phyloP scores from a whole-genome alignment of 2,113 vertebrate species.

The Ellobius talpinus region DNA sequence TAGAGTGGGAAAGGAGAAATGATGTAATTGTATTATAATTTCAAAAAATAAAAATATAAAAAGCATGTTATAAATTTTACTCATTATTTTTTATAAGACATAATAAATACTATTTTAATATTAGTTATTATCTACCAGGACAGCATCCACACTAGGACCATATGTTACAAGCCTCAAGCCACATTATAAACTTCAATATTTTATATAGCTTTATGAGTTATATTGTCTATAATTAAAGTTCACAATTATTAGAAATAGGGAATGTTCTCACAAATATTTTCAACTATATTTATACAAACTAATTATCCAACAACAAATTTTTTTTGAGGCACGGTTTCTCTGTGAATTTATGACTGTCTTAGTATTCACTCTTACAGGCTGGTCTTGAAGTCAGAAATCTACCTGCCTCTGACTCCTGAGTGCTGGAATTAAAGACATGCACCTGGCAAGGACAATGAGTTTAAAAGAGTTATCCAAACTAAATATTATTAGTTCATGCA shows the following conservation, averaged over 20 bases:
- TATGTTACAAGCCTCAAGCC: not conserved
- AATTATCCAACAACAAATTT: not conserved
- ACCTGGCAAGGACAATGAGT: not conserved
- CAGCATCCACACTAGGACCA: not conserved
- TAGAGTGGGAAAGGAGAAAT: not conserved
- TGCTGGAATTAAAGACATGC: too few relatives aligned
- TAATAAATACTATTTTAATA: not conserved
- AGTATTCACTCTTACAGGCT: too few relatives aligned
- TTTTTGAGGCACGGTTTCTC: too few relatives aligned
- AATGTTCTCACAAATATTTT: not conserved
- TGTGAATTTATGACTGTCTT: too few relatives aligned
- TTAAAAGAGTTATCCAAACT: not conserved
- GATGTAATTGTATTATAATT: not conserved
- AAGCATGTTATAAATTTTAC: not conserved
- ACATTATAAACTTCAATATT: not conserved
- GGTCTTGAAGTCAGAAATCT: too few relatives aligned
- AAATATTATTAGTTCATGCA: not conserved
- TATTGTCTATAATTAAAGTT: not conserved
- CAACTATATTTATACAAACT: not conserved
- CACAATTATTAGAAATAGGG: not conserved
- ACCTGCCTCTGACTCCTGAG: too few relatives aligned
- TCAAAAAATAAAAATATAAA: not conserved
- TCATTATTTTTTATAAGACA: not conserved
- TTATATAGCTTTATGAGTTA: not conserved
- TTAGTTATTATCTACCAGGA: not conserved